Conservation (phyloP, 2,888 invertebrate species). For the Eupithecia dodoneata region DNA sequence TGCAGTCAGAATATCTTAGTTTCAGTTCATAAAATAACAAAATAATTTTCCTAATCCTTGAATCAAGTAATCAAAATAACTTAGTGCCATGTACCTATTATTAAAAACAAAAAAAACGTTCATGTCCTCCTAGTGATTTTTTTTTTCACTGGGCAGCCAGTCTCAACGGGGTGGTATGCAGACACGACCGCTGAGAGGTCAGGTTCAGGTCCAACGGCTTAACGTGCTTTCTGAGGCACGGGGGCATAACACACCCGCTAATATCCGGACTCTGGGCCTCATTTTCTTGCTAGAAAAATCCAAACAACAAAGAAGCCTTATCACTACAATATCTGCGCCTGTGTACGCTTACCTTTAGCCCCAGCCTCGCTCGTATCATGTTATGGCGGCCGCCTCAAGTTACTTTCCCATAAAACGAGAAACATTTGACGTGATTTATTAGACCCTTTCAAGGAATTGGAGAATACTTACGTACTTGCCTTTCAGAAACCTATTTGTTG, state of each 20-base stretch:
- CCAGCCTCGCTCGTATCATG: neutral
- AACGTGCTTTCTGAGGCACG: neutral
- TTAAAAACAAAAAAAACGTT: too few relatives aligned
- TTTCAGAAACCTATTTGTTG: neutral
- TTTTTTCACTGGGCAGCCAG: too few relatives aligned
- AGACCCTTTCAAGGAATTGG: slow-evolving; percentile 16
- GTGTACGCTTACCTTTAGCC: neutral
- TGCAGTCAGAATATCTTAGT: too few relatives aligned
- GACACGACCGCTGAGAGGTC: too few relatives aligned
- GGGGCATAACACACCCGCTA: neutral
- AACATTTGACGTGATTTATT: slow-evolving; percentile 21
- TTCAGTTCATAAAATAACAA: too few relatives aligned
- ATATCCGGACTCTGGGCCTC: neutral
- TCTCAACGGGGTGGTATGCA: too few relatives aligned
- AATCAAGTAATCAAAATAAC: too few relatives aligned
- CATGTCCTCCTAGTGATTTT: too few relatives aligned
- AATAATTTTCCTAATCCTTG: too few relatives aligned
- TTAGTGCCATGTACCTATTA: too few relatives aligned
- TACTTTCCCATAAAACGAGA: slow-evolving; percentile 24
- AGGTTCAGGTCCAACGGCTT: too few relatives aligned
- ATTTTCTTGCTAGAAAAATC: neutral
- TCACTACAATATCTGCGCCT: neutral
- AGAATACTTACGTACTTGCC: slow-evolving; percentile 12
- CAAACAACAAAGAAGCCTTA: neutral
- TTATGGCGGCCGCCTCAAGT: slow-evolving; percentile 15